phyloP scores from a whole-genome alignment of 2,888 invertebrate species.

The Erebia epiphron region DNA sequence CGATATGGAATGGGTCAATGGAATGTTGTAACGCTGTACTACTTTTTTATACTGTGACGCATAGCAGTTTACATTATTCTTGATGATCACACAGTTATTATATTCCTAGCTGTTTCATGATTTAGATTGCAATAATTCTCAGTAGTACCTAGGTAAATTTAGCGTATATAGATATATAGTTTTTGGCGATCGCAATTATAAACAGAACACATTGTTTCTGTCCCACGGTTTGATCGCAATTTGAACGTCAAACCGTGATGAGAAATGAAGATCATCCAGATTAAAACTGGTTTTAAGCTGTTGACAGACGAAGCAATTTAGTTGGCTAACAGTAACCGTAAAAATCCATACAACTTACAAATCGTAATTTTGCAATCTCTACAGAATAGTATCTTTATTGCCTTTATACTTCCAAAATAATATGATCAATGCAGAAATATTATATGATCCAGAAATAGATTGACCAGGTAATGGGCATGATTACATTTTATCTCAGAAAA shows the following conservation, averaged over 20 bases:
- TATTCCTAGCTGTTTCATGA: not conserved
- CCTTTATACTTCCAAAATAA: too few species aligned
- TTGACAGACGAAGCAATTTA: not conserved
- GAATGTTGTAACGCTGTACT: too few species aligned
- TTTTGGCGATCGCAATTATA: conserved; percentile 1
- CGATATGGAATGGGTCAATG: too few species aligned
- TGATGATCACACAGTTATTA: not conserved
- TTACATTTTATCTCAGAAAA: too few species aligned
- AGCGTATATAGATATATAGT: not conserved
- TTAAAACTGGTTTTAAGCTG: not conserved
- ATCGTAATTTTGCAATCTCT: not conserved
- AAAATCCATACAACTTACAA: not conserved
- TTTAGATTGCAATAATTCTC: not conserved
- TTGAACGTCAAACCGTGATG: not conserved
- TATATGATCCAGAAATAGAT: too few species aligned
- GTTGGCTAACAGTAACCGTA: not conserved
- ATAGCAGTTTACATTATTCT: not conserved
- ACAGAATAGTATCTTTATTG: too few species aligned
- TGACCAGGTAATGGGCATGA: too few species aligned
- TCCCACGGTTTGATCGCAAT: conserved; percentile 3
- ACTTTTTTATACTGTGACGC: not conserved
- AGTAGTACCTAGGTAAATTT: not conserved
- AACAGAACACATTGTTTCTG: conserved; percentile 8
- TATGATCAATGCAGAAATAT: too few species aligned
- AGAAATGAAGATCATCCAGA: not conserved